Conservation (phyloP, 2,797 vertebrate genomes). For the Rhynchotus rufescens region DNA sequence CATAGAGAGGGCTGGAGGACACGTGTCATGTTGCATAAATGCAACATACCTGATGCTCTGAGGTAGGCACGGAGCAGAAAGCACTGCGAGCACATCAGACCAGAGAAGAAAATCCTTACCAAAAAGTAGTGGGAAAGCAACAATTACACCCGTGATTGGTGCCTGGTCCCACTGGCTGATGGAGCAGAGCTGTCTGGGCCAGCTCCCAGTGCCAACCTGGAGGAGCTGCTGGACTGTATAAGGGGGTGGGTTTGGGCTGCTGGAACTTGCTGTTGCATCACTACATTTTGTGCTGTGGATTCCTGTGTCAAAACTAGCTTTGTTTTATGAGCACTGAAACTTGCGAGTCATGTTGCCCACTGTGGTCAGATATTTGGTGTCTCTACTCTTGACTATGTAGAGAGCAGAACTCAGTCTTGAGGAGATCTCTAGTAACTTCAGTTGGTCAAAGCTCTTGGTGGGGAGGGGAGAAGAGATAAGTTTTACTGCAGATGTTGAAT, state of each 20-base stretch:
- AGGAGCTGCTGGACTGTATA: background rate
- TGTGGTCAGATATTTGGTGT: background rate
- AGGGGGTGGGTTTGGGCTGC: background rate
- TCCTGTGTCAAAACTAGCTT: background rate
- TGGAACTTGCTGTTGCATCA: accelerated
- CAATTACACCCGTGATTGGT: background rate
- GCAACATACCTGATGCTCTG: background rate
- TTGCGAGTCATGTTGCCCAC: background rate
- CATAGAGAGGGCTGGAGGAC: background rate
- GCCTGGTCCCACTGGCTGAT: background rate
- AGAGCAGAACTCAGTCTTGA: background rate
- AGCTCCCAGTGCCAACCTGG: background rate
- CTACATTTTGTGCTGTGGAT: background rate
- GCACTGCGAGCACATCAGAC: background rate
- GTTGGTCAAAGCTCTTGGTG: background rate
- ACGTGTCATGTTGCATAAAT: background rate
- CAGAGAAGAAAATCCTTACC: background rate
- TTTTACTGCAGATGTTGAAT: background rate
- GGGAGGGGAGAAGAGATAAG: background rate
- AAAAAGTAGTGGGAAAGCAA: background rate
- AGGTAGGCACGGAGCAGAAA: background rate
- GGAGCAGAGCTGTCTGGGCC: background rate
- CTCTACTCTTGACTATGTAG: accelerated
- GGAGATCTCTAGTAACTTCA: background rate
- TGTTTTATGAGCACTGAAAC: background rate